These are phyloP conservation scores for Psilopogon haemacephalus DNA, from an alignment of 2,113 vertebrate genomes.

Conservation along the genomic window DNA sequence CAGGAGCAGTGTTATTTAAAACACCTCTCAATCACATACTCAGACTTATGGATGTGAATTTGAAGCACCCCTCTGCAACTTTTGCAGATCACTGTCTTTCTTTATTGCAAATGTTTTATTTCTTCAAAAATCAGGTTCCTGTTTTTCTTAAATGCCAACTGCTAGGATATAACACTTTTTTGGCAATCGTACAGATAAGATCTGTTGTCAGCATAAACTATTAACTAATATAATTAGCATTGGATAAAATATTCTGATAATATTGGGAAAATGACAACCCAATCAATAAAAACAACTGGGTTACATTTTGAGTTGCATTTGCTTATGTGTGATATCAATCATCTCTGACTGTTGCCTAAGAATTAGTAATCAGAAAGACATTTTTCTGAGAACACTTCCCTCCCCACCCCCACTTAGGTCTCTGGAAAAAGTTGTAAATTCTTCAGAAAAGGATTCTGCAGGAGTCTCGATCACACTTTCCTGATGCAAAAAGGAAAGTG, in stretches of 20 bases:
- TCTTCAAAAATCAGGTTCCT: conserved; percentile 7
- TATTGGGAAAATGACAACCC: conserved; percentile 46
- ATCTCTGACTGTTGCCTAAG: neutral
- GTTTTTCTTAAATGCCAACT: conserved; percentile 58
- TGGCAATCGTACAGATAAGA: conserved; percentile 61
- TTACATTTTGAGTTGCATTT: conserved; percentile 36
- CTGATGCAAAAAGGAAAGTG: neutral
- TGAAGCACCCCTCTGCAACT: conserved; percentile 26
- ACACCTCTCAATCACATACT: neutral
- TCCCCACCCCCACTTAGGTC: too few relatives aligned
- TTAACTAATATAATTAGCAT: conserved; percentile 57
- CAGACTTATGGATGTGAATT: conserved; percentile 10
- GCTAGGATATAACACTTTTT: conserved; percentile 68
- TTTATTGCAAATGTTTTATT: conserved; percentile 16
- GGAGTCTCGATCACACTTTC: neutral
- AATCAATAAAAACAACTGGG: conserved; percentile 43
- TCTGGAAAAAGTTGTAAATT: neutral
- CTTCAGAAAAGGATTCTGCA: neutral
- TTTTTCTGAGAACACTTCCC: neutral
- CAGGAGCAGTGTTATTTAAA: neutral
- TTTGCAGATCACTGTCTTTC: conserved; percentile 14
- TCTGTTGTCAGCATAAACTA: conserved; percentile 59
- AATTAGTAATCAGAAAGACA: neutral
- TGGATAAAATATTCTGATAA: conserved; percentile 57
- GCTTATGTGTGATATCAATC: neutral